These are phyloP conservation scores for Lamellibrachia satsuma DNA, from an alignment of 2,888 invertebrate genomes.

Conservation along the genomic window DNA sequence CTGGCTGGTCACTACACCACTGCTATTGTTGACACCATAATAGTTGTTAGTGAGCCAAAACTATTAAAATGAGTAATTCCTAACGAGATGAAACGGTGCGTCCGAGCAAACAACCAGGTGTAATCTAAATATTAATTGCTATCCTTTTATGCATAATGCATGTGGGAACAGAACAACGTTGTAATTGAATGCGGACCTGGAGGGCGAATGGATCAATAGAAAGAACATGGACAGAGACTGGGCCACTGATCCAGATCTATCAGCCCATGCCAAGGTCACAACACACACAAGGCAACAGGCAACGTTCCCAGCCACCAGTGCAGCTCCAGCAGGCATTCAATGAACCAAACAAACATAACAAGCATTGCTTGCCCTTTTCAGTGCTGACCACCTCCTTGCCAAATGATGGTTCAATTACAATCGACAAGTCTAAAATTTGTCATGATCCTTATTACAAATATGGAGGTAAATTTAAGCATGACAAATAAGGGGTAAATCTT, in stretches of 20 bases:
- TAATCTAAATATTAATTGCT: neutral
- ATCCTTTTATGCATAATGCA: neutral
- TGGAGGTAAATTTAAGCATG: too few relatives aligned
- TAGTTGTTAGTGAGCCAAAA: too few relatives aligned
- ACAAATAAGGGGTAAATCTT: too few relatives aligned
- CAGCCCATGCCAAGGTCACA: neutral
- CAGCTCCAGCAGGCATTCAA: neutral
- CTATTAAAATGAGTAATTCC: neutral
- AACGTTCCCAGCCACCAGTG: neutral
- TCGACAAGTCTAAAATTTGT: neutral
- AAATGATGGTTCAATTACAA: neutral
- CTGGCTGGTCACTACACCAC: neutral
- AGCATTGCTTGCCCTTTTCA: neutral
- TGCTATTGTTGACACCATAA: neutral
- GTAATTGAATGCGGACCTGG: neutral
- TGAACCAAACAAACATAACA: neutral
- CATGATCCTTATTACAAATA: neutral
- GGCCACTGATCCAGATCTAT: neutral
- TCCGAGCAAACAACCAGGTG: neutral
- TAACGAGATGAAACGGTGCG: neutral
- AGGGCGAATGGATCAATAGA: slow-evolving; percentile 5
- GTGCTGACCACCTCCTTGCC: neutral
- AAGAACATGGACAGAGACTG: neutral
- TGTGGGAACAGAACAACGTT: neutral
- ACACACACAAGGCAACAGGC: neutral